phyloP scores from a whole-genome alignment of 2,797 vertebrate genomes.

The Etheostoma perlongum region DNA sequence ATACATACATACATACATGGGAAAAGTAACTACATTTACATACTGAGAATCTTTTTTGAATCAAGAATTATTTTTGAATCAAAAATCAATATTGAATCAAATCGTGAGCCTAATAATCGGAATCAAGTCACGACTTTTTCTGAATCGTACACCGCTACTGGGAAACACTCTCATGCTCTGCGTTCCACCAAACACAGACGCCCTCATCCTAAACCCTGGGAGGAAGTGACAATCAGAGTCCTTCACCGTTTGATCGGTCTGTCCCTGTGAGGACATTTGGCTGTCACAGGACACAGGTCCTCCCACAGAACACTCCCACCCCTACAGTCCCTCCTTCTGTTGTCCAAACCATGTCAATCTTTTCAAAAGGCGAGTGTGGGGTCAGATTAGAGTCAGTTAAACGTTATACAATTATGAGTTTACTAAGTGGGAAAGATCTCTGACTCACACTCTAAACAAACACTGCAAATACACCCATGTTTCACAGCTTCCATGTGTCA shows the following conservation, averaged over 20 bases:
- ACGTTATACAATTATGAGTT: neutral
- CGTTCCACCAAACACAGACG: neutral
- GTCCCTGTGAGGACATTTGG: neutral
- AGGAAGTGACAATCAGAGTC: neutral
- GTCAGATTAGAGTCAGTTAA: neutral
- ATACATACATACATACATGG: no score
- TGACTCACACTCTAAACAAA: constrained; percentile 40
- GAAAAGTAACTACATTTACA: no score
- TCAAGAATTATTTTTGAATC: no score
- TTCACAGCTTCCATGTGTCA: neutral
- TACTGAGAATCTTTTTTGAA: no score
- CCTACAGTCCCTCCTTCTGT: neutral
- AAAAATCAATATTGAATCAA: no score
- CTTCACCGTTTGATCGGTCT: neutral
- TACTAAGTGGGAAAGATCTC: constrained; percentile 38
- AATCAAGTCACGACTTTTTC: no score
- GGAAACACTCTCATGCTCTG: neutral
- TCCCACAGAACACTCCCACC: neutral
- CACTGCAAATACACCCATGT: neutral
- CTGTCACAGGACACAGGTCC: neutral
- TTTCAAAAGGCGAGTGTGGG: neutral
- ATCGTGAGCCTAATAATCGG: no score
- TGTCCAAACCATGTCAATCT: neutral
- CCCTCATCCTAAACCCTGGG: neutral
- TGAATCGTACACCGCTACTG: neutral